Evolutionary conservation across 2,113 vertebrate species (phyloP), one percentile per base, ranked within the genome.

Genomic region (Cochlearius cochlearius): DNA sequence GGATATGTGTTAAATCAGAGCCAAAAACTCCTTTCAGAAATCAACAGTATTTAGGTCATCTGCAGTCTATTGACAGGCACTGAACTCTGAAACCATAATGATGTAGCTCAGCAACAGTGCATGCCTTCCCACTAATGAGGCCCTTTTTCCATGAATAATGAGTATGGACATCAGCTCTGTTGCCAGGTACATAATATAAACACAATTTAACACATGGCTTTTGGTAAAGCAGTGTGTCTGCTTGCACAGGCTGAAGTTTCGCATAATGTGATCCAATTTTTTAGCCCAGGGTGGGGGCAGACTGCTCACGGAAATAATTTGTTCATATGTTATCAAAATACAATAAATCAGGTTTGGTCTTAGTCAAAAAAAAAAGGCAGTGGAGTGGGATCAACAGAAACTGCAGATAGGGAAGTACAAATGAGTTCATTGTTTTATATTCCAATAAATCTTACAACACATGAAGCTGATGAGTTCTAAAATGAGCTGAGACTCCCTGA

Each of bases 151-250:
- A 97, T 98, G 97, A 98, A 98, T 97, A 97, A 97, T 81, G 97
- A 97, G 62, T 69, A 96, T 91, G 96, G 94, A 98, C 97, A 98
- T 97, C 96, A 97, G 96, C 94, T 97, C 97, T 97, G 97, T 98
- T 98, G 98, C 98, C 98, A 98, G 97, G 97, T 98, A 97, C 84
- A 97, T 95, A 97, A 97, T 76, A 97, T 96, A 98, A 98, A 98
- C 97, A 98, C 90, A 97, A 81, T 96, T 96, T 95, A 98, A 98
- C 97, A 98, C 94, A 96, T 85, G 66, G 80, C 60, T 96, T 95
- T 97, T 95, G 96, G 97, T 97, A 97, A 92, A 95, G 96, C 83
- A 93, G 92, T 68, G 94, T 96, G 93, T 97, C 94, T 93, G 96
- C 95, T 96, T 93, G 89, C 93, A 97, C 96, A 94, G 96, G 95